Conservation (phyloP, 2,888 invertebrate genomes). For the Agrochola macilenta region DNA sequence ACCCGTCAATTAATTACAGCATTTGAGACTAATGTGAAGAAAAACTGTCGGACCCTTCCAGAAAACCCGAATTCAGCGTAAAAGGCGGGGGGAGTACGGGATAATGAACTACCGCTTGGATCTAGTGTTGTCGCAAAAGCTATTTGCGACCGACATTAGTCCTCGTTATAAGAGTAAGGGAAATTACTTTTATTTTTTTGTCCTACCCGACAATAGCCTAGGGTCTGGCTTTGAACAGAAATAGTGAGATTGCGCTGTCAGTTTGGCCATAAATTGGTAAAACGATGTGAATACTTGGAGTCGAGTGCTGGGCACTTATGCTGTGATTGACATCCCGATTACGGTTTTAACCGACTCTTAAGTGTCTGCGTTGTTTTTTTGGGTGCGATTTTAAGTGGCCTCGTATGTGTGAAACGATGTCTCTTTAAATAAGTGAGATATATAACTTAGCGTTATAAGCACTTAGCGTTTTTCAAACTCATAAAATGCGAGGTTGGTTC, state of each 20-base stretch:
- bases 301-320: conserved; percentile 2
- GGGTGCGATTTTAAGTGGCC: not conserved
- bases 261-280: conserved; percentile 23
- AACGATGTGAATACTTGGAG: conserved; percentile 23
- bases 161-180: conserved; percentile 44
- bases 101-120: conserved; percentile 42
- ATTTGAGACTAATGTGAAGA: conserved; percentile 43
- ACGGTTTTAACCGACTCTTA: conserved; percentile 2
- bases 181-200: conserved; percentile 42
- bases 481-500: not conserved
- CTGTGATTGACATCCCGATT: conserved; percentile 27
- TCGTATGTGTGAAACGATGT: conserved; percentile 5
- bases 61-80: conserved; percentile 30
- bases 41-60: conserved; percentile 39
- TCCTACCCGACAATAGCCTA: conserved; percentile 5
- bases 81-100: conserved; percentile 31
- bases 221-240: conserved; percentile 3
- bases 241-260: conserved; percentile 4
- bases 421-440: not conserved
- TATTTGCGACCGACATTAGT: conserved; percentile 52
- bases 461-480: not conserved
- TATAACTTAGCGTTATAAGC: not conserved
- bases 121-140: conserved; percentile 44
- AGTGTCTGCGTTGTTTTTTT: not conserved
- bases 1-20: conserved; percentile 42